These are phyloP conservation scores for Henricia sp. DNA, from an alignment of 53 echinoderm and acorn worm genomes.

Conservation along the genomic window DNA sequence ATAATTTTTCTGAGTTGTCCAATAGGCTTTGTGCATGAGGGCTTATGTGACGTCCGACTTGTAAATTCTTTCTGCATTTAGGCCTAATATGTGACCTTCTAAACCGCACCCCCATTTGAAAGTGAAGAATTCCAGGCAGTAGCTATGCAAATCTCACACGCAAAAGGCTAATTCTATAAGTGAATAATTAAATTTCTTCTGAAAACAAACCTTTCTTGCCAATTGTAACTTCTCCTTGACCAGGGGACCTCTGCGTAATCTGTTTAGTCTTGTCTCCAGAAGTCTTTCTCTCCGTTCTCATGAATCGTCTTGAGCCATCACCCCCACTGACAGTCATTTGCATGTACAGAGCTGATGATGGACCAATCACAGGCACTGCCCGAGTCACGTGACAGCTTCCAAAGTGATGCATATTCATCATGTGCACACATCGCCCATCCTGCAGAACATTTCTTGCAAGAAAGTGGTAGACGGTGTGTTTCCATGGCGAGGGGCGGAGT, in stretches of 20 bases:
- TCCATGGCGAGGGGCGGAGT: constrained; percentile 25
- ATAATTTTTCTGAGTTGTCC: too few relatives aligned
- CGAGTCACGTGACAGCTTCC: not conserved
- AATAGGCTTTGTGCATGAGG: too few relatives aligned
- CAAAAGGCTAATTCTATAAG: too few relatives aligned
- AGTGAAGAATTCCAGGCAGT: too few relatives aligned
- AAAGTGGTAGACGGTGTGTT: constrained; percentile 21
- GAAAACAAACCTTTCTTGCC: constrained; percentile 32
- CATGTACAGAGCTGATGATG: not conserved
- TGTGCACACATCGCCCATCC: not conserved
- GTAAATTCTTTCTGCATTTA: too few relatives aligned
- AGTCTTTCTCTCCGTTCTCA: constrained; percentile 23
- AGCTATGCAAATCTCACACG: too few relatives aligned
- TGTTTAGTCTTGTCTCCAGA: not conserved
- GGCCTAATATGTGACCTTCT: too few relatives aligned
- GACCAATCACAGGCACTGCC: constrained; percentile 3
- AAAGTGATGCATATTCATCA: not conserved
- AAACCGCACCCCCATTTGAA: too few relatives aligned
- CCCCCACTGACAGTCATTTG: not conserved
- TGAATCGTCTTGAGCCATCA: not conserved
- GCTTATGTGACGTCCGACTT: too few relatives aligned
- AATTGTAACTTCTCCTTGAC: constrained; percentile 46
- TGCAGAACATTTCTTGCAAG: not conserved
- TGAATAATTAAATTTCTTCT: too few relatives aligned
- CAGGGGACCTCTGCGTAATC: constrained; percentile 29